Evolutionary conservation across 2,888 invertebrate genomes (phyloP).

Genomic region (Papilio gigon): DNA sequence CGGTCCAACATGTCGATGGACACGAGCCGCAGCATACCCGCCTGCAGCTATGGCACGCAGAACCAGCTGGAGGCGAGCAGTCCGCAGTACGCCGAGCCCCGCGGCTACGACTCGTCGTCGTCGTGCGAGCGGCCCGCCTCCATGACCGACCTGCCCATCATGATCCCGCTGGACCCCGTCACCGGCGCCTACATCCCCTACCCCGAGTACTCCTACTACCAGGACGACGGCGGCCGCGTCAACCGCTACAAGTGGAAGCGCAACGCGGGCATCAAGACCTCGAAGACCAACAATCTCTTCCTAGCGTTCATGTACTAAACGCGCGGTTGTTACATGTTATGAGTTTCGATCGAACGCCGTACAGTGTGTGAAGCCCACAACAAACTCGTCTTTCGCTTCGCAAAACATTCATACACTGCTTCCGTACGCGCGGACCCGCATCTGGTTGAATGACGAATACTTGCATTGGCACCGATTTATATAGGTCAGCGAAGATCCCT

Average conservation of each 20-base stretch:
- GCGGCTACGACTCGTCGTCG: constrained; percentile 60
- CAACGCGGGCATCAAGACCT: constrained; percentile 59
- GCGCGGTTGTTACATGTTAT: constrained; percentile 70
- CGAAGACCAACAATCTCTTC: constrained; percentile 74
- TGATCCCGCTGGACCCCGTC: constrained; percentile 68
- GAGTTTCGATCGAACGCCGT: constrained; percentile 80
- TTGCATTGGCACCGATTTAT: constrained; percentile 72
- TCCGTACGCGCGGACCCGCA: constrained; percentile 77
- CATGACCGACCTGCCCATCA: constrained; percentile 71
- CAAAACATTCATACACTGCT: constrained; percentile 63
- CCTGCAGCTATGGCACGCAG: constrained; percentile 66
- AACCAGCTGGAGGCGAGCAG: constrained; percentile 63
- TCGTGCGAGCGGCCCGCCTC: constrained; percentile 66
- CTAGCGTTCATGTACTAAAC: constrained; percentile 79
- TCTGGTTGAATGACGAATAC: constrained; percentile 71
- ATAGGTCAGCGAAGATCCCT: constrained; percentile 46
- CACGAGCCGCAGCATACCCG: constrained; percentile 75
- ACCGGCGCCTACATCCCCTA: constrained; percentile 72
- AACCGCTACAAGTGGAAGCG: constrained; percentile 61
- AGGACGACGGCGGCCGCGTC: constrained; percentile 62
- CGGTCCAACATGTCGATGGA: constrained; percentile 75
- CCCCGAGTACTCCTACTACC: constrained; percentile 72
- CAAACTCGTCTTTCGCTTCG: constrained; percentile 49
- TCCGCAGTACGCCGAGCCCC: constrained; percentile 74
- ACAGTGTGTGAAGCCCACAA: constrained; percentile 72